Percentiles rank a stretch among this genome's conserved stretches.
Conservation (phyloP, 64 coral and sea anemone species). For the Montipora foliosa region DNA sequence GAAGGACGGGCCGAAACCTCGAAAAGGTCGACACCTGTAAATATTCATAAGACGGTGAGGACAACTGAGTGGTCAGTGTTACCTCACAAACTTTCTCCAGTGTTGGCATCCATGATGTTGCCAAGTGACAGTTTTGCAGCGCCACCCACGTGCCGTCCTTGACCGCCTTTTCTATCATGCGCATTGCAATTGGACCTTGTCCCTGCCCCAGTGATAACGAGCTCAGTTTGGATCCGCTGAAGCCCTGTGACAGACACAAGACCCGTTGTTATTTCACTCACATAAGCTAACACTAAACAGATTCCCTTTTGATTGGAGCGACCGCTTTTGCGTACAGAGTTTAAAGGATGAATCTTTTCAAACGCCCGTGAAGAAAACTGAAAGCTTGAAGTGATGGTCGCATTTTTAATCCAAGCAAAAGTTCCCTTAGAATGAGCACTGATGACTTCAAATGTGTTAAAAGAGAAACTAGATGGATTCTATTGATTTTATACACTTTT, state of each 20-base stretch:
- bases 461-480: too few relatives aligned
- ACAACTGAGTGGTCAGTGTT: neutral
- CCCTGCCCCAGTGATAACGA: slow-evolving; percentile 98
- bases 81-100: slow-evolving; percentile 99
- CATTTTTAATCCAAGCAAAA: too few relatives aligned
- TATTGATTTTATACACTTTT: too few relatives aligned
- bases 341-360: too few relatives aligned
- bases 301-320: neutral
- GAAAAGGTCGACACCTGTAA: too few relatives aligned
- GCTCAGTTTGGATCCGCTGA: slow-evolving; percentile 98
- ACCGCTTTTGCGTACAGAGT: too few relatives aligned
- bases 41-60: too few relatives aligned
- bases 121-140: slow-evolving; percentile 98
- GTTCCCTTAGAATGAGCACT: too few relatives aligned
- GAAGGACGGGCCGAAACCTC: too few relatives aligned
- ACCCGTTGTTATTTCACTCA: neutral
- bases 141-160: slow-evolving; percentile 99
- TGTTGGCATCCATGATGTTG: slow-evolving; percentile 99
- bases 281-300: neutral
- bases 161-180: slow-evolving; percentile 98
- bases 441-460: too few relatives aligned
- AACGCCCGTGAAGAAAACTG: too few relatives aligned
- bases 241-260: slow-evolving; percentile 67
- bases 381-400: too few relatives aligned
- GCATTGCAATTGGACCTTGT: slow-evolving; percentile 99